Evolutionary conservation across 2,888 invertebrate genomes (phyloP).

Genomic region (Eucera pruinosa): DNA sequence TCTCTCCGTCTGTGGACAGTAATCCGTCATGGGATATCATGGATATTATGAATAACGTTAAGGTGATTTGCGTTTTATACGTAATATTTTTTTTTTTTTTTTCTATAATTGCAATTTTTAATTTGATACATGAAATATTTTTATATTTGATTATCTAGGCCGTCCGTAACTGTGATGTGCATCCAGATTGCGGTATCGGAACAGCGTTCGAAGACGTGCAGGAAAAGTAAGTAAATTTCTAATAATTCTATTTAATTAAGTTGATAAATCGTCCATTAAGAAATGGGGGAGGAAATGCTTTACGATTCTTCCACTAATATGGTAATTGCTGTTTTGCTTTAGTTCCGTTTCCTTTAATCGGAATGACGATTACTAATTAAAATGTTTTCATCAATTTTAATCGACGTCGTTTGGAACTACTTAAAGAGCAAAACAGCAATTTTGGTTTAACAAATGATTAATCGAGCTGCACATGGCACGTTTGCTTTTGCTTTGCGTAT

Average conservation of each 20-base stretch:
- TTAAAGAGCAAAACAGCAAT: constrained; percentile 64
- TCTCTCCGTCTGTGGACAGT: constrained; percentile 80
- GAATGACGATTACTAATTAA: background rate
- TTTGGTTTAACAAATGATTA: constrained; percentile 50
- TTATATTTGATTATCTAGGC: constrained; percentile 71
- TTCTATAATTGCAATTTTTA: too few species aligned
- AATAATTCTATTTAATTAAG: constrained; percentile 12
- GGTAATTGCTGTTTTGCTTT: constrained; percentile 69
- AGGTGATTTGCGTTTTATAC: constrained; percentile 76
- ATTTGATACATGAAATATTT: constrained; percentile 13
- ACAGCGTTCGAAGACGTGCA: constrained; percentile 85
- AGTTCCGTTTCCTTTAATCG: background rate
- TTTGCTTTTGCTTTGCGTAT: constrained; percentile 71
- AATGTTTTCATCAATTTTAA: background rate
- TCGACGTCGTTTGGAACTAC: background rate
- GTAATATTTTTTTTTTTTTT: background rate
- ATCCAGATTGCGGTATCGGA: constrained; percentile 86
- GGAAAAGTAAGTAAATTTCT: constrained; percentile 80
- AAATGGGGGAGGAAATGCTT: constrained; percentile 69
- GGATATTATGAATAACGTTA: constrained; percentile 90
- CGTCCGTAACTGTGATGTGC: constrained; percentile 86
- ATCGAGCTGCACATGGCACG: constrained; percentile 74
- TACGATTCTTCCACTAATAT: constrained; percentile 71
- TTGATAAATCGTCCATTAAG: constrained; percentile 33
- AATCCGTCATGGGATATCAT: constrained; percentile 89